Base-by-base conservation (phyloP, 2,113 vertebrate genomes). In the Gobiocypris rarus region DNA sequence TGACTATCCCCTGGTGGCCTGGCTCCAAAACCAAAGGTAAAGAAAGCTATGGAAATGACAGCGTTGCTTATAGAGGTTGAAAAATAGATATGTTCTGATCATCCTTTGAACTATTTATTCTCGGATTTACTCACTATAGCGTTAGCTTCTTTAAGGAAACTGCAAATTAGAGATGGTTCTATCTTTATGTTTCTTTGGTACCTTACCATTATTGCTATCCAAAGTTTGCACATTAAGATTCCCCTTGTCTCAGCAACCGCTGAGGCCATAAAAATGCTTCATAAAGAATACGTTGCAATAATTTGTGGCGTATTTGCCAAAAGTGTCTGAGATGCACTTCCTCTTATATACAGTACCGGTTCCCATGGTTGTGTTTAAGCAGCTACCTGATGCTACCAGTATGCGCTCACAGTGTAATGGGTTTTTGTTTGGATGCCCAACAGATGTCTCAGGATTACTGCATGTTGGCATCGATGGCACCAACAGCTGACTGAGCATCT, bases 201-300 rank as follows among this genome's bases (percentile, higher is more conserved):
- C 91, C 92, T 92, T 93, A 92, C 90, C 84, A 95, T 95, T 94
- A 95, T 94, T 93, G 87, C 89, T 90, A 83, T 90, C 92, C 90
- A 89, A 89, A 76, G 89, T 90, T 75, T 89, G 85, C 92, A 93
- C 93, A 93, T 93, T 93, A 89, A 89, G 92, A 94, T 93, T 91
- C 87, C 89, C 89, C 91, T 91, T 91, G 88, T 93, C 86, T 85
- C 67, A 5, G 85, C 80, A 74, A 94, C 93, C 94, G 80, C 93
- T 71, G 50, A 87, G 79, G 89, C 90, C 90, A 85, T 82, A 94
- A 91, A 93, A 93, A 90, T 91, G 90, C 91, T 74, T 93, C 92
- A 93, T 56, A 83, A 89, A 92, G 87, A 91, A 91, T 89, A 90
- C 69, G 87, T 91, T 91, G 89, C 89, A 89, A 90, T 92, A 88